Conservation (phyloP, 2,888 invertebrate species). For the Melipona bicolor region DNA sequence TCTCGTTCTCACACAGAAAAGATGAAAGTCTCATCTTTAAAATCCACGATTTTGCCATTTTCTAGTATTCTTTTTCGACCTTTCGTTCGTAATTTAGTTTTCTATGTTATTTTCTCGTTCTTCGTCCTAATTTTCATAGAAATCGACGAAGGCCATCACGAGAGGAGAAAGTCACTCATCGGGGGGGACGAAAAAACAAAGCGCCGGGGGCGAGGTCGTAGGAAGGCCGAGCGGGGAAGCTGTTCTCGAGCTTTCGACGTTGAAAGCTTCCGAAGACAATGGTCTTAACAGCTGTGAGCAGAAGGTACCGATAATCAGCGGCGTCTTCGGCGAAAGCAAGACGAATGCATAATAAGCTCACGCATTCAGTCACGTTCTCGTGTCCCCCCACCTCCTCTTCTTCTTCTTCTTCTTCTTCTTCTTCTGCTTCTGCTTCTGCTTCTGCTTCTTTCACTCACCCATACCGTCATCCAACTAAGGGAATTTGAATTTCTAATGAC, state of each 20-base stretch:
- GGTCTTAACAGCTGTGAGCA: constrained; percentile 62
- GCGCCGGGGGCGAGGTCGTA: not conserved
- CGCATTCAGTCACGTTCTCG: constrained; percentile 72
- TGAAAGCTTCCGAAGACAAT: constrained; percentile 50
- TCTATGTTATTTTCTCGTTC: not conserved
- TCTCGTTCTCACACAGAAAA: too few relatives aligned
- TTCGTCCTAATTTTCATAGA: not conserved
- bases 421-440: not conserved
- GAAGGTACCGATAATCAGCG: constrained; percentile 62
- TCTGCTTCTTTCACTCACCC: constrained; percentile 12
- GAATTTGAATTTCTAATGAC: constrained; percentile 71
- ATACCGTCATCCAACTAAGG: constrained; percentile 43
- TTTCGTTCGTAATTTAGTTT: not conserved
- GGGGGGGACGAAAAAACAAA: constrained; percentile 18
- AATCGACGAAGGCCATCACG: not conserved
- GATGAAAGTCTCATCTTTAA: too few relatives aligned
- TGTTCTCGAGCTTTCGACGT: constrained; percentile 11
- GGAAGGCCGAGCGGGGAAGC: constrained; percentile 13
- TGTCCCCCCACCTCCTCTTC: constrained; percentile 20
- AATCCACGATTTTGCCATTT: too few relatives aligned
- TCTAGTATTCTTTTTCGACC: not conserved
- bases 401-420: not conserved
- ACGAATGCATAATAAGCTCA: constrained; percentile 67
- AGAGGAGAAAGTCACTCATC: too few relatives aligned
- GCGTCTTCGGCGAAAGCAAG: constrained; percentile 60